These are phyloP conservation scores for Furcifer pardalis DNA, from an alignment of 2,797 vertebrate genomes.

Conservation along the genomic window DNA sequence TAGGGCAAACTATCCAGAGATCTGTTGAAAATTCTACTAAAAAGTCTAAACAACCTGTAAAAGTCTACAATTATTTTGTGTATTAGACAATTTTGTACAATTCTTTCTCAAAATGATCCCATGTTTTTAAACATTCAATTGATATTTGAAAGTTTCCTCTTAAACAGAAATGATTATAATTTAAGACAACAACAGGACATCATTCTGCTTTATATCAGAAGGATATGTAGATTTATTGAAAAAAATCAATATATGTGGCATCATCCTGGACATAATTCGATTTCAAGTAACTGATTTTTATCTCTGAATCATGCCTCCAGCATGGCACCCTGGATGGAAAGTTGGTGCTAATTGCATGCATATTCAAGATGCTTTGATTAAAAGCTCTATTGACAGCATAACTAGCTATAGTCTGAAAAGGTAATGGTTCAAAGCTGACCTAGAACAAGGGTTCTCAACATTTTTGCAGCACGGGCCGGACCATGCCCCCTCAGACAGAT, in stretches of 20 bases:
- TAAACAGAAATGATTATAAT: neutral
- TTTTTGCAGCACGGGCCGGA: too few relatives aligned
- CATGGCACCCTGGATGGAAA: neutral
- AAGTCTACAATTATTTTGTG: neutral
- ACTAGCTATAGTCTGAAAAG: too few relatives aligned
- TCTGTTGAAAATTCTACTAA: neutral
- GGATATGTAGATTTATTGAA: slow-evolving; percentile 5
- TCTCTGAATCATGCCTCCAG: neutral
- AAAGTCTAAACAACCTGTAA: neutral
- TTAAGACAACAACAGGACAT: neutral
- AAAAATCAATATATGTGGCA: neutral
- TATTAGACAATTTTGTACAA: neutral
- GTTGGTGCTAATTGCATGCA: slow-evolving; percentile 23
- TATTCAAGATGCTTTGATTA: slow-evolving; percentile 16
- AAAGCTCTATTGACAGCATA: slow-evolving; percentile 5
- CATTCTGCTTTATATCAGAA: slow-evolving; percentile 9
- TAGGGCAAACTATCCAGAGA: neutral
- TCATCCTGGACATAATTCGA: slow-evolving; percentile 6
- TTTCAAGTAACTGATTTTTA: neutral
- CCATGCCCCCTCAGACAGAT: too few relatives aligned
- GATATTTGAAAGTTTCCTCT: neutral
- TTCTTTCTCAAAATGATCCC: neutral
- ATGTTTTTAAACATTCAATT: neutral
- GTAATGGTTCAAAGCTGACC: too few relatives aligned
- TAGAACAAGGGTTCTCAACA: too few relatives aligned